These are phyloP conservation scores for Nycticryphes semicollaris DNA, from an alignment of 2,113 vertebrate genomes.

Conservation along the genomic window DNA sequence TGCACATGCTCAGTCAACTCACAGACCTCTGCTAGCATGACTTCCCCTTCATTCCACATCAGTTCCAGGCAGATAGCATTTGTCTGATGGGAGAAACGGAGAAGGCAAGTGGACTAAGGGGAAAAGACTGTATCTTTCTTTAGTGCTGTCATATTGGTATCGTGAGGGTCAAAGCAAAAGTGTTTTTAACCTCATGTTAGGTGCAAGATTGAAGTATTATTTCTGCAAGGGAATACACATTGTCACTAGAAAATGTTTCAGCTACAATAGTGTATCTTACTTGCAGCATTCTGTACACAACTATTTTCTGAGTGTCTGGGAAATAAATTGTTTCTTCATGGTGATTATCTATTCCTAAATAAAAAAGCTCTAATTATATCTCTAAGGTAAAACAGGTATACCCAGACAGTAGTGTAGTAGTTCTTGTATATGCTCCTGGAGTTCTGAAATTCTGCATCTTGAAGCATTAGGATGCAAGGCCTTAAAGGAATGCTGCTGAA, in stretches of 20 bases:
- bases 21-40: conserved; percentile 30
- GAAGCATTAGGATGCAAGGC: background rate
- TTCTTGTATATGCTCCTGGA: background rate
- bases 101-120: background rate
- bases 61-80: conserved; percentile 21
- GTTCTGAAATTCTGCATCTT: background rate
- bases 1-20: conserved; percentile 51
- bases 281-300: background rate
- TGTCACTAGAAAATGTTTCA: background rate
- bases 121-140: background rate
- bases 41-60: conserved; percentile 54
- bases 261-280: background rate
- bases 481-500: background rate
- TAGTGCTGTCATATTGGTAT: background rate
- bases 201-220: background rate
- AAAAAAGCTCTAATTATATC: background rate
- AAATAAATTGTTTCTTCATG: background rate
- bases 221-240: background rate
- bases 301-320: background rate
- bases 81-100: background rate
- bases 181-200: background rate
- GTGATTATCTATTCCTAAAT: background rate
- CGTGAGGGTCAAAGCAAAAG: background rate
- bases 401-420: background rate
- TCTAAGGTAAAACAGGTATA: background rate